These are phyloP conservation scores for Lethrus apterus DNA, from an alignment of 1,140 invertebrate genomes.

Conservation along the genomic window DNA sequence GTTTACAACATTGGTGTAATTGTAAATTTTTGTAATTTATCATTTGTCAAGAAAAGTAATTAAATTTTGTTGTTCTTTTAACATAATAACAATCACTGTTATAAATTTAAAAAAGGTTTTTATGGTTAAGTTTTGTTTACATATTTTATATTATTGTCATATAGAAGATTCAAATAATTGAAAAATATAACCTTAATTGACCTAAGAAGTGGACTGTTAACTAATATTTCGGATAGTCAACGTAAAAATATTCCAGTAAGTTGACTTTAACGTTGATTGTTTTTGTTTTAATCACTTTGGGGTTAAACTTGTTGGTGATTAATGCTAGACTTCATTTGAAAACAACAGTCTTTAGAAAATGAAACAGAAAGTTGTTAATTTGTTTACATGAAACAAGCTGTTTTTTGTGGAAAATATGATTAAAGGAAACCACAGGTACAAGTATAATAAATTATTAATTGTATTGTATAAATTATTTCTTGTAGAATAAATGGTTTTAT, in stretches of 20 bases:
- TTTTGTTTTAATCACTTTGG: constrained; percentile 1
- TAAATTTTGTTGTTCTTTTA: constrained; percentile 10
- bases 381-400: constrained; percentile 6
- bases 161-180: not conserved
- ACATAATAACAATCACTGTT: constrained; percentile 1
- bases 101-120: constrained; percentile 3
- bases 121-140: not conserved
- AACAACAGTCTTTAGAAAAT: not conserved
- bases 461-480: not conserved
- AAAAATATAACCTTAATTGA: constrained; percentile 11
- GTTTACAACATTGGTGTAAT: constrained; percentile 1
- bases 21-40: constrained; percentile 13
- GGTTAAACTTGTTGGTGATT: not conserved
- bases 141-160: constrained; percentile 2
- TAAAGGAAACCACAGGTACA: constrained; percentile 7
- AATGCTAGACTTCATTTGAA: not conserved
- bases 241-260: not conserved
- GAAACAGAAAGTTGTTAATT: constrained; percentile 4
- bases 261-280: not conserved
- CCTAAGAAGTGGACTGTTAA: constrained; percentile 10
- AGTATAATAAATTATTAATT: not conserved
- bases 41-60: constrained; percentile 11
- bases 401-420: constrained; percentile 2
- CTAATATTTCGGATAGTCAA: not conserved
- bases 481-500: not conserved